Base-by-base conservation (phyloP, 2,888 invertebrate genomes). In the Acronicta aceris region DNA sequence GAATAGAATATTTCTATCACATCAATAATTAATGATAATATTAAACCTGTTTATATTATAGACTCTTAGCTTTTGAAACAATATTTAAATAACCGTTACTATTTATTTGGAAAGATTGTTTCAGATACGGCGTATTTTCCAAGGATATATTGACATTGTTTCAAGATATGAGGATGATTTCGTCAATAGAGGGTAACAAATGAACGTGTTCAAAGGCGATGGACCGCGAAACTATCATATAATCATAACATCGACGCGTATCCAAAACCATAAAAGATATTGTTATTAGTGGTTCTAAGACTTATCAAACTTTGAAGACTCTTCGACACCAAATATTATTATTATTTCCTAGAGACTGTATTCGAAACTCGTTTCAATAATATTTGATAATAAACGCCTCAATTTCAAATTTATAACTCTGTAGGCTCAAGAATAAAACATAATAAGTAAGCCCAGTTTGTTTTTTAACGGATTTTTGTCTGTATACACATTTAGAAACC, bases 221-320 rank as follows among this genome's bases (percentile, higher is more conserved):
- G 62, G 15, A 2, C 55, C 52, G 55, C 16, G 42, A 71, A 73
- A 75, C 62, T 59, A 43, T 27, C 45, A 40, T 73, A 65, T 65
- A 59, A 75, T 72, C 59, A 66, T 45, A 72, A 51, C 33, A 61
- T 38, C 10, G 33, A 38, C 13, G 51, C 49, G 55, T 62, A 62
- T 55, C 71, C 54, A 49, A 52, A 57, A 53, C 42, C 49, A 55
- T 74, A 65, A 74, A 75, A 71, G 38, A 71, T 65, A 65, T 52
- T 57, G 59, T 59, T 59, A 30, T 30, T 30, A 30, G 30, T 30
- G 9, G 59, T 59, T 59, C 60, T 55, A 53, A 53, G 43, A 40
- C 30, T 17, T 13, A 52, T 74, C 36, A 53, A 51, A 41, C 8
- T 60, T 53, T 48, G 49, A 56, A 57, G 49, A 65, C 9, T 30